Percentiles rank a stretch among this genome's conserved stretches.
Conservation (phyloP, 2,113 vertebrate genomes). For the Anser cygnoides region DNA sequence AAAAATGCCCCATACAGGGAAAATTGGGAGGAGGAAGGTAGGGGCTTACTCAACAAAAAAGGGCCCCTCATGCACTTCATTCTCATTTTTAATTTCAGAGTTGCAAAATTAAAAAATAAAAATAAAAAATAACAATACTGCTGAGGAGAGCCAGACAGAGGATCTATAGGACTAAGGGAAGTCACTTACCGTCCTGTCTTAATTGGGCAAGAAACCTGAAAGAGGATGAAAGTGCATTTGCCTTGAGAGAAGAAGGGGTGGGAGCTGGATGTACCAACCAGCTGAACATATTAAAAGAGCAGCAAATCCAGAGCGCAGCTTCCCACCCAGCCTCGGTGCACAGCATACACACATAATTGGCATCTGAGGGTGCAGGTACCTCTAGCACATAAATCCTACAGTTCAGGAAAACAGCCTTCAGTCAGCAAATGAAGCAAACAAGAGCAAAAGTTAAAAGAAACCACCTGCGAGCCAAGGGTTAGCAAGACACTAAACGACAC, state of each 20-base stretch:
- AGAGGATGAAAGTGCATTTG: not conserved
- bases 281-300: not conserved
- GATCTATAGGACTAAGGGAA: not conserved
- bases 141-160: not conserved
- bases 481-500: not conserved
- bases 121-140: not conserved
- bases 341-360: not conserved
- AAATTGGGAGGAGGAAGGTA: not conserved
- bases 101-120: not conserved
- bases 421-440: not conserved
- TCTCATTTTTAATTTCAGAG: not conserved
- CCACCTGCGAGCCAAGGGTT: fast-evolving
- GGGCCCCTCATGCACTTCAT: not conserved
- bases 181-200: not conserved
- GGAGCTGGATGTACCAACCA: not conserved
- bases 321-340: not conserved
- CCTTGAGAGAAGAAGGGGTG: not conserved
- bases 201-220: not conserved
- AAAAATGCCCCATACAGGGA: not conserved
- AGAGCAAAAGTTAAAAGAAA: not conserved
- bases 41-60: fast-evolving
- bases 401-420: not conserved
- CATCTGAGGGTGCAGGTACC: not conserved
- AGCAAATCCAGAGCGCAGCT: not conserved
- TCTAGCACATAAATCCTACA: not conserved